Conservation (phyloP, 2,113 vertebrate genomes). For the Monarcha castaneiventris region DNA sequence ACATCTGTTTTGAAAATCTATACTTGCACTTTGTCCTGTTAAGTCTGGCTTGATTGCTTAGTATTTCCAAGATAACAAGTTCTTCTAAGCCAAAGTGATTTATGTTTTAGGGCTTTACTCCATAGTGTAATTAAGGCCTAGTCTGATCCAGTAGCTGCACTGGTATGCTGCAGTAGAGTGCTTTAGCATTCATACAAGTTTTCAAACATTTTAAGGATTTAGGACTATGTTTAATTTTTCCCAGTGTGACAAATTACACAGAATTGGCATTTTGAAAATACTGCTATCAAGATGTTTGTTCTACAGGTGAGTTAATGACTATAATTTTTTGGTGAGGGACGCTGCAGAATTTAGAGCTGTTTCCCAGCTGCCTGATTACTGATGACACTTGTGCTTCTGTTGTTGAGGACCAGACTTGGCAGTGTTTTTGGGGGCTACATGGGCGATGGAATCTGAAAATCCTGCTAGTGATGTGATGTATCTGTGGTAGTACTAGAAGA, state of each 20-base stretch:
- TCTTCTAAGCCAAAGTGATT: neutral
- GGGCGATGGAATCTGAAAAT: neutral
- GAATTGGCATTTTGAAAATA: neutral
- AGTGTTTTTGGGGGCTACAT: fast-evolving
- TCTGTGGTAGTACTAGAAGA: neutral
- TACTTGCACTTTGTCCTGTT: neutral
- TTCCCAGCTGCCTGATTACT: neutral
- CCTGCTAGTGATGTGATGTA: neutral
- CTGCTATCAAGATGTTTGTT: neutral
- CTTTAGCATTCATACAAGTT: neutral
- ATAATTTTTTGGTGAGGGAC: neutral
- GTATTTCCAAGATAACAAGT: neutral
- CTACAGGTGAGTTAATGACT: neutral
- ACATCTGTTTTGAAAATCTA: neutral
- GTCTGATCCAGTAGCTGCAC: neutral
- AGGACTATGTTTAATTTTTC: neutral
- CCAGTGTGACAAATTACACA: neutral
- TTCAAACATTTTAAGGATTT: neutral
- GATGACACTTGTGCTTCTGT: neutral
- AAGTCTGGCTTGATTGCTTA: neutral
- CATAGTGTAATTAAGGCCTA: neutral
- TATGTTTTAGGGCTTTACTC: neutral
- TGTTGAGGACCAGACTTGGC: neutral
- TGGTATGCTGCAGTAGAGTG: neutral
- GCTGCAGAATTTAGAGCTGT: neutral